Evolutionary conservation across 2,797 vertebrate genomes (phyloP).

Genomic region (Fistularia commersonii): DNA sequence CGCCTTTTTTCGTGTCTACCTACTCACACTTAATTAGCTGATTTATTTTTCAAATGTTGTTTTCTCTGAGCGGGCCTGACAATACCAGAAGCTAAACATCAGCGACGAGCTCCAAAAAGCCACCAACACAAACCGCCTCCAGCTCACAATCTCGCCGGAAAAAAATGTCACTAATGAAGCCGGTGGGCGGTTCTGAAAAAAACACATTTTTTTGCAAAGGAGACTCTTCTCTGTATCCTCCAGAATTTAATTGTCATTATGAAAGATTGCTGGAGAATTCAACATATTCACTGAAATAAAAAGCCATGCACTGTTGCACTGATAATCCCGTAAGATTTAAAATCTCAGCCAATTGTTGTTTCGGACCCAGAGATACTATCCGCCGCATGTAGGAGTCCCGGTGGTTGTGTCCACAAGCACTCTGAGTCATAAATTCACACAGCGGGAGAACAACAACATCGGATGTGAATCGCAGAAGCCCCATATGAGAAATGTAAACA

Average conservation of each 20-base stretch:
- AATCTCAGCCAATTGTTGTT: no score
- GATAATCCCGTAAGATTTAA: no score
- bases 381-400: background rate
- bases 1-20: no score
- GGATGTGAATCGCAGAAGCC: conserved; percentile 15
- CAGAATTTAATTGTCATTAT: background rate
- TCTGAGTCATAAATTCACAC: conserved; percentile 21
- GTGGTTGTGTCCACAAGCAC: background rate
- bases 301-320: no score
- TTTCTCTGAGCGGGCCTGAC: no score
- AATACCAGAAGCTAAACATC: no score
- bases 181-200: conserved; percentile 4
- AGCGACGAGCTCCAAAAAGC: conserved; percentile 1
- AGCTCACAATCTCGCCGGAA: conserved; percentile 2
- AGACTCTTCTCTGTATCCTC: no score
- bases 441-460: conserved; percentile 21
- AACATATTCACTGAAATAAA: no score
- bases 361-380: background rate
- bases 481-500: conserved; percentile 36
- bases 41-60: no score
- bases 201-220: background rate
- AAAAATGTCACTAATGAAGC: conserved; percentile 17
- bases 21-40: no score
- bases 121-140: conserved; percentile 23
- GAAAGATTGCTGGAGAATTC: background rate